Conservation (phyloP, 2,797 vertebrate genomes). For the Pseudochirops cupreus region DNA sequence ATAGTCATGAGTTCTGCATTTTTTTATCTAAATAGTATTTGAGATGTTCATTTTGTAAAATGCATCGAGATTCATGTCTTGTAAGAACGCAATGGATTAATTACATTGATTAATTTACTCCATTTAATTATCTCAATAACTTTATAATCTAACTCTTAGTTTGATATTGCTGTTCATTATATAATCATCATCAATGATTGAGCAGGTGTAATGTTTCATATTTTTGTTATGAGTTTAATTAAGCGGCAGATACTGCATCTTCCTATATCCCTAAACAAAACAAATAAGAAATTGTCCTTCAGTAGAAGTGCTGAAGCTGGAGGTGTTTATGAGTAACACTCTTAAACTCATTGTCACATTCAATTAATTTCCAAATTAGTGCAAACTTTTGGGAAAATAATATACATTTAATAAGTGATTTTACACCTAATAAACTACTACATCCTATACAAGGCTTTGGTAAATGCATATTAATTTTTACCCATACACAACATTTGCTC, state of each 20-base stretch:
- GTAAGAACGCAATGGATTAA: constrained; percentile 53
- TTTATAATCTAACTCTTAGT: constrained; percentile 13
- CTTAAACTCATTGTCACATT: constrained; percentile 40
- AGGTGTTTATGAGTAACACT: constrained; percentile 41
- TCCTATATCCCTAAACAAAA: constrained; percentile 30
- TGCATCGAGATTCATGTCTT: background rate
- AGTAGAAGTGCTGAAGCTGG: background rate
- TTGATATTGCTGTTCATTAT: constrained; percentile 51
- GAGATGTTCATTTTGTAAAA: constrained; percentile 29
- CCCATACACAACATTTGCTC: background rate
- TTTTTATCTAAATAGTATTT: background rate
- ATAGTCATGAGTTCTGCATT: background rate
- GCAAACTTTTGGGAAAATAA: constrained; percentile 44
- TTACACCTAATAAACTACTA: background rate
- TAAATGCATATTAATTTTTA: constrained; percentile 8
- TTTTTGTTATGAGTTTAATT: constrained; percentile 64
- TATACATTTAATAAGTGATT: background rate
- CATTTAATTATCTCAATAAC: constrained; percentile 64
- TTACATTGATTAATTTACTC: constrained; percentile 58
- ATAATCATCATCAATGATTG: background rate
- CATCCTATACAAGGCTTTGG: background rate
- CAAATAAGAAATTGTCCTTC: constrained; percentile 47
- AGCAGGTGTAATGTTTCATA: constrained; percentile 39
- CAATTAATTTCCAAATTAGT: constrained; percentile 42
- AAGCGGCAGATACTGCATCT: constrained; percentile 51